A percentile compares a stretch with the other conserved stretches of the same genome.
These are phyloP conservation scores for Philotrypesis tridentata DNA, from an alignment of 1,140 invertebrate species.

Conservation along the genomic window DNA sequence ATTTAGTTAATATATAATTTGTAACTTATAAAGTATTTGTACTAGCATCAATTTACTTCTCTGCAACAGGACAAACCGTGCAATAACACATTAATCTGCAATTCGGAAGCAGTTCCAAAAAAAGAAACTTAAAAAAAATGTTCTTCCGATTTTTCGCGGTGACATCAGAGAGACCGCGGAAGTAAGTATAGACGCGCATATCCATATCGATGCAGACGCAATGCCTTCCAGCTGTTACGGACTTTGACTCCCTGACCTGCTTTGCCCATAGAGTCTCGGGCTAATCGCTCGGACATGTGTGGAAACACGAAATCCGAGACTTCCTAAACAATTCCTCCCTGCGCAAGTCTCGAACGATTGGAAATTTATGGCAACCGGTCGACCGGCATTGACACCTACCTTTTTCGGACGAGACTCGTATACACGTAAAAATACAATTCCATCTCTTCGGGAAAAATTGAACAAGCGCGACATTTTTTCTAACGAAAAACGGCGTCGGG, in stretches of 20 bases:
- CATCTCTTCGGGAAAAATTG: not conserved
- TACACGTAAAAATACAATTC: too few species aligned
- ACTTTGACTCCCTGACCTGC: constrained; percentile 26
- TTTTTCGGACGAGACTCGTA: not conserved
- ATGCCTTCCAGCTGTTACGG: not conserved
- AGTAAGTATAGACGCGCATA: not conserved
- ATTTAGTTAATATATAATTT: too few species aligned
- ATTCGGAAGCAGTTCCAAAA: too few species aligned
- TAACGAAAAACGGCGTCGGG: not conserved
- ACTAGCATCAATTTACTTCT: too few species aligned
- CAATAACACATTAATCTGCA: too few species aligned
- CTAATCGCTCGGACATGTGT: constrained; percentile 65
- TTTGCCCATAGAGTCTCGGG: constrained; percentile 28
- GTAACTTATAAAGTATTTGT: too few species aligned
- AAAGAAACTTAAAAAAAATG: not conserved
- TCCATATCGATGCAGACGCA: too few species aligned
- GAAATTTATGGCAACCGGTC: constrained; percentile 58
- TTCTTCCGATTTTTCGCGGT: constrained; percentile 38
- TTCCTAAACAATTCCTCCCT: constrained; percentile 52
- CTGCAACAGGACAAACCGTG: too few species aligned
- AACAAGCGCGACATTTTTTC: not conserved
- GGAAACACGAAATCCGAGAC: constrained; percentile 66
- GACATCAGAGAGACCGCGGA: constrained; percentile 52
- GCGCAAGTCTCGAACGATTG: constrained; percentile 33
- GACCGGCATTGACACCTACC: not conserved